Conservation (phyloP, 2,888 invertebrate genomes). For the Limnephilus auricula region DNA sequence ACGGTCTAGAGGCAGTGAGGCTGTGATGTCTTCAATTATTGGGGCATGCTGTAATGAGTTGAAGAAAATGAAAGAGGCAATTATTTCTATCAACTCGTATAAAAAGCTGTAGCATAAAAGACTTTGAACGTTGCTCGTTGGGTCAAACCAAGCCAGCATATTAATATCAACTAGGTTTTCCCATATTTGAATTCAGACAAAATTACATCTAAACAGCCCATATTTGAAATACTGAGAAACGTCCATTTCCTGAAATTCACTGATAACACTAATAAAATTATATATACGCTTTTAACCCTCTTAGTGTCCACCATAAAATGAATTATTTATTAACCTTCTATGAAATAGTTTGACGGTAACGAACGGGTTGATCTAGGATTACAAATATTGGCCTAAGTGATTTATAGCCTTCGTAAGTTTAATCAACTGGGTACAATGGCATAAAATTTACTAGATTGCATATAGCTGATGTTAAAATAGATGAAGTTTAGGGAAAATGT, state of each 20-base stretch:
- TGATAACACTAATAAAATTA: background rate
- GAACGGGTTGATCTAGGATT: background rate
- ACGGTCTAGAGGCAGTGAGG: too few species aligned
- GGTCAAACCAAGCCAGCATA: too few species aligned
- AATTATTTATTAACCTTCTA: background rate
- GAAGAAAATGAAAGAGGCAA: too few species aligned
- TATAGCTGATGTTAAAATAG: background rate
- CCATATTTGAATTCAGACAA: too few species aligned
- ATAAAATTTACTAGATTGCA: background rate
- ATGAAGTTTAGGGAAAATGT: background rate
- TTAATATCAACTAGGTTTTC: too few species aligned
- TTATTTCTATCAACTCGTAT: too few species aligned
- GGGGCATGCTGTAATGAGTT: too few species aligned
- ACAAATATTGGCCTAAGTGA: conserved; percentile 3
- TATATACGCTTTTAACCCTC: background rate
- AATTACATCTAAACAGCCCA: background rate
- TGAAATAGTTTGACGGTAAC: background rate
- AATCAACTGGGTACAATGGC: background rate
- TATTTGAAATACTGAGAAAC: background rate
- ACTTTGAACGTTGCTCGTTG: too few species aligned
- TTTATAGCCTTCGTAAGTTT: background rate
- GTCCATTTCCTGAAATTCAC: background rate
- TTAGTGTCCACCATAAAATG: background rate
- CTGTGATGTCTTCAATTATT: too few species aligned
- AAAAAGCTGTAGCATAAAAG: too few species aligned